Percentiles rank a stretch among this genome's conserved stretches.
These are phyloP conservation scores for Rhodinocichla rosea DNA, from an alignment of 2,113 vertebrate species.

Conservation along the genomic window DNA sequence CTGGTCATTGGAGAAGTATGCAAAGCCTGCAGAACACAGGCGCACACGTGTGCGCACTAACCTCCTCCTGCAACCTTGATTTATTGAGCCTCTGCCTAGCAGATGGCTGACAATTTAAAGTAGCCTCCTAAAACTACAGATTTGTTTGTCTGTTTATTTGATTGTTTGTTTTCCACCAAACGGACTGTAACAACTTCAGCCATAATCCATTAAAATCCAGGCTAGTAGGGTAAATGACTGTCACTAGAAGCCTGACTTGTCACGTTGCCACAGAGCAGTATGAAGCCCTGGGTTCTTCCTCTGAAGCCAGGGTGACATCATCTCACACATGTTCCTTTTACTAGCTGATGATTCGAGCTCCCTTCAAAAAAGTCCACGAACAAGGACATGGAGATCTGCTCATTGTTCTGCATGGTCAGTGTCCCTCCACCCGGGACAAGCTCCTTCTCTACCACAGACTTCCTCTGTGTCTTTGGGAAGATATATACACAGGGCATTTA, in stretches of 20 bases:
- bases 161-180: not conserved
- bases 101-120: conserved; percentile 63
- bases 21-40: conserved; percentile 54
- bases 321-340: conserved; percentile 23
- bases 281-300: not conserved
- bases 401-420: not conserved
- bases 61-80: conserved; percentile 43
- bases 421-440: not conserved
- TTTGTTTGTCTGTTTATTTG: not conserved
- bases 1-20: conserved; percentile 70
- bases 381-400: not conserved
- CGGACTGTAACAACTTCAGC: not conserved
- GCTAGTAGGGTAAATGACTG: not conserved
- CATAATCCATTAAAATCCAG: not conserved
- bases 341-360: not conserved
- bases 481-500: not conserved
- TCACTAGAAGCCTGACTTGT: conserved; percentile 2
- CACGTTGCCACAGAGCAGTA: not conserved
- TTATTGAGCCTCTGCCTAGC: conserved; percentile 58
- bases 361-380: not conserved
- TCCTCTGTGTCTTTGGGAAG: conserved; percentile 6
- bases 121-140: not conserved
- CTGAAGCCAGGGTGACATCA: not conserved
- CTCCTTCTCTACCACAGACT: not conserved
- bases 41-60: not conserved